Base-by-base conservation (phyloP, 2,797 vertebrate species). In the Austrolebias charrua region DNA sequence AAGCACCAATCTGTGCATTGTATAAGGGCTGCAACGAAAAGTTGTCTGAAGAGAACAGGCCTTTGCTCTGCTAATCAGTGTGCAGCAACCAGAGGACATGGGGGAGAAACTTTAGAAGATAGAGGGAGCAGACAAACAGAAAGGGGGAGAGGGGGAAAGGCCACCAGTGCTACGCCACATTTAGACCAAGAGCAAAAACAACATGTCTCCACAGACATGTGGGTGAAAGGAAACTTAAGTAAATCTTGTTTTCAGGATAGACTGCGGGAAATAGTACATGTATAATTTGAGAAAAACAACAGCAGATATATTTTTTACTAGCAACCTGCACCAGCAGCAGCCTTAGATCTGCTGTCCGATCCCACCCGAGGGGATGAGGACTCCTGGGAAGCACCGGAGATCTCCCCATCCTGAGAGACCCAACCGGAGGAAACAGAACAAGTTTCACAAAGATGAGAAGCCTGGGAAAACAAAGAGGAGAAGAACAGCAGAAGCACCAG, bases 391-490 rank as follows among this genome's bases (percentile, higher is more conserved):
- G 87, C 69, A 66, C 57, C 56, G 66, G 77, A 73, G 85, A 83
- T 69, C 71, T 63, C 74, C 77, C 80, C 81, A 83, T 75, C 69
- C 73, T 71, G 66, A 75, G 75, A 78, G 76, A 80, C 53, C 55
- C 14, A 81, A 76, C 67, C 71, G 70, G 56, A 75, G 79, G 73
- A 75, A 79, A 72, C 76, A 71, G 70, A 71, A 66, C 28, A 55
- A 61, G 58, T 31, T 71, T 60, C 24, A 48, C 75, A 63, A 75
- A 64, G 80, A 83, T 84, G 86, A 88, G 66, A 68, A 79, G 76
- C 79, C 83, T 83, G 89, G 81, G 83, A 85, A 70, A 87, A 72
- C 69, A 74, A 66, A 77, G 55, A 76, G 81, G 71, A 71, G 71
- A 42, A 86, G 80, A 75, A 53, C 57, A 28, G 64, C 51, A 66